phyloP scores from a whole-genome alignment of 2,113 vertebrate genomes.

The Garra rufa region DNA sequence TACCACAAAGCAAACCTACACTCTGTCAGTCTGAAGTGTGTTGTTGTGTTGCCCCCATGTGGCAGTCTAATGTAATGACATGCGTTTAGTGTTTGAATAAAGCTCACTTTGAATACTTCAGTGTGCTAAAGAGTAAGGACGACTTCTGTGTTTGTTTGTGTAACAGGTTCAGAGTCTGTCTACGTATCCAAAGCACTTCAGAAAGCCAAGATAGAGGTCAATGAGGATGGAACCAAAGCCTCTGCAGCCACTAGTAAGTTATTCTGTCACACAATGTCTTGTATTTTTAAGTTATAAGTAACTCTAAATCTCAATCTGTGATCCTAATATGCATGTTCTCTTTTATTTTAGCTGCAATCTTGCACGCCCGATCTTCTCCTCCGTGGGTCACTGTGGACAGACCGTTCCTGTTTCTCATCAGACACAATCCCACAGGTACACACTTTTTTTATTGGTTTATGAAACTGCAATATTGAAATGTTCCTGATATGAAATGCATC shows the following conservation, averaged over 20 bases:
- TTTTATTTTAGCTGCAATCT: slow-evolving; percentile 83
- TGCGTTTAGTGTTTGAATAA: neutral
- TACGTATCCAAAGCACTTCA: slow-evolving; percentile 88
- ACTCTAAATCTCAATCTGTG: neutral
- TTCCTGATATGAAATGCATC: neutral
- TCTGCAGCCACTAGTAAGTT: slow-evolving; percentile 89
- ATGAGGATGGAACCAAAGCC: slow-evolving; percentile 95
- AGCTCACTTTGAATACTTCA: neutral
- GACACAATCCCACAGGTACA: slow-evolving; percentile 88
- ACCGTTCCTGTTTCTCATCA: slow-evolving; percentile 91
- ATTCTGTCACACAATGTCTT: neutral
- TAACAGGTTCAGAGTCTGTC: slow-evolving; percentile 82
- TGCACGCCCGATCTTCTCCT: slow-evolving; percentile 91
- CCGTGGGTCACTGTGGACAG: slow-evolving; percentile 91
- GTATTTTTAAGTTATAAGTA: neutral
- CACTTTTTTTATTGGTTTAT: neutral
- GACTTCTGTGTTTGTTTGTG: slow-evolving; percentile 44
- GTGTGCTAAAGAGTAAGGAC: neutral
- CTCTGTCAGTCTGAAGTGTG: neutral
- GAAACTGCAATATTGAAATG: neutral
- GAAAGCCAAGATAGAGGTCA: slow-evolving; percentile 94
- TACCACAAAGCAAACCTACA: too few relatives aligned
- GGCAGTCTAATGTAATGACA: neutral
- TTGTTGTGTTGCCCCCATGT: neutral
- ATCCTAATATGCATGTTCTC: neutral